These are phyloP conservation scores for Rhea americana DNA, from an alignment of 2,113 vertebrate species.

Conservation along the genomic window DNA sequence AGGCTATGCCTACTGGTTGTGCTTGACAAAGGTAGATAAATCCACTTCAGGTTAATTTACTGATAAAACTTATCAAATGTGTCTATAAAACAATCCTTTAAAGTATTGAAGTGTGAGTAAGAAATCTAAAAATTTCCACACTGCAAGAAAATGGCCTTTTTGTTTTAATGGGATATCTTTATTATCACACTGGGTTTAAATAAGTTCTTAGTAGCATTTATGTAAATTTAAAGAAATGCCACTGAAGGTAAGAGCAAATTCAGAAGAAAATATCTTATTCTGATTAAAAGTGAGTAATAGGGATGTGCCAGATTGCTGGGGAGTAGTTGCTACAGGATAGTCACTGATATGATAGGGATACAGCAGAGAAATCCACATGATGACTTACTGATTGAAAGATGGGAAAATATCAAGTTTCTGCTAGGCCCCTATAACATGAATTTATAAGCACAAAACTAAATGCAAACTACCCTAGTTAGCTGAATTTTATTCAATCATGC, in stretches of 20 bases:
- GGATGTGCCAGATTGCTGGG: not conserved
- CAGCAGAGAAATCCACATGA: not conserved
- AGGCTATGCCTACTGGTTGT: not conserved
- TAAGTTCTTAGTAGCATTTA: not conserved
- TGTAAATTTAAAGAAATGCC: not conserved
- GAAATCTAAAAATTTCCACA: not conserved
- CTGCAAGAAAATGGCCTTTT: not conserved
- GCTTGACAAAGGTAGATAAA: not conserved
- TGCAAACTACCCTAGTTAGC: not conserved
- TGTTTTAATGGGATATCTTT: not conserved
- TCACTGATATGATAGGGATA: not conserved
- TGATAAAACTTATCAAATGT: not conserved
- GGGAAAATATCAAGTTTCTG: not conserved
- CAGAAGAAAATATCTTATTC: not conserved
- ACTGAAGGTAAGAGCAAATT: not conserved
- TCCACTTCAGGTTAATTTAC: not conserved
- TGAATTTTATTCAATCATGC: slow-evolving; percentile 7
- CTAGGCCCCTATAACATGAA: not conserved
- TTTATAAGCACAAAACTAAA: slow-evolving; percentile 12
- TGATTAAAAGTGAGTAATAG: slow-evolving; percentile 47
- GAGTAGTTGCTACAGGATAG: slow-evolving; percentile 1
- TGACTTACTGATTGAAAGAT: not conserved
- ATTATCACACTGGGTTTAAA: not conserved
- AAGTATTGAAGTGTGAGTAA: not conserved
- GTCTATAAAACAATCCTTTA: not conserved